Evolutionary conservation across 35 echinoderm and acorn worm species (phyloP).

Genomic region (Chiridota heheva): DNA sequence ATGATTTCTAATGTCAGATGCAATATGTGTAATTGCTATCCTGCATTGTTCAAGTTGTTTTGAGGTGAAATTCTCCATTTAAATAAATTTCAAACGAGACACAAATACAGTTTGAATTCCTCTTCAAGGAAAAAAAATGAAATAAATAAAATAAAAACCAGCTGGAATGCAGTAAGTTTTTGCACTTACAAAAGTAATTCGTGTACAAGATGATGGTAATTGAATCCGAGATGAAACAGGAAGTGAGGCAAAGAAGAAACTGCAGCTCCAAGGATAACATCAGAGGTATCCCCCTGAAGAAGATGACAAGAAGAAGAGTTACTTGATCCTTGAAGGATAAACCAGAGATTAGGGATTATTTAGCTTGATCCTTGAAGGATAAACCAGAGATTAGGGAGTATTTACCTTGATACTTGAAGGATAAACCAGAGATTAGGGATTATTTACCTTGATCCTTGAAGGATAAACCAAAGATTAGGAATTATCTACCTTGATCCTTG

Average conservation of each 20-base stretch:
- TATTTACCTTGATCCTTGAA: slow-evolving; percentile 10
- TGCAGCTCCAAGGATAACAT: background rate
- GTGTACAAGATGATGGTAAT: slow-evolving; percentile 17
- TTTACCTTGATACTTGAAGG: background rate
- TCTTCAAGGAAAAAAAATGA: background rate
- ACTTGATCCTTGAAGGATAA: background rate
- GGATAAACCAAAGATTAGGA: background rate
- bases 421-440: slow-evolving; percentile 3
- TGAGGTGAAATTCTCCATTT: too few relatives aligned
- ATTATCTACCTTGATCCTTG: too few relatives aligned
- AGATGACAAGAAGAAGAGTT: background rate
- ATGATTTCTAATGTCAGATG: too few relatives aligned
- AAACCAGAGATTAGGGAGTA: background rate
- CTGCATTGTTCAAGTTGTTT: too few relatives aligned
- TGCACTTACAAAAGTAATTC: slow-evolving; percentile 19
- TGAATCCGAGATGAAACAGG: slow-evolving; percentile 18
- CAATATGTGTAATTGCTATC: too few relatives aligned
- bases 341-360: background rate
- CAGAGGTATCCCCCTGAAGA: background rate
- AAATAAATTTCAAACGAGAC: background rate
- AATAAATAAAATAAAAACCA: background rate
- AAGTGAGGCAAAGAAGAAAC: slow-evolving; percentile 5
- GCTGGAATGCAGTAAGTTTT: background rate
- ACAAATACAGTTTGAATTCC: background rate
- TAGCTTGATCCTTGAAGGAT: background rate